Percentiles rank a stretch among this genome's conserved stretches.
phyloP scores from a whole-genome alignment of 2,888 invertebrate species.

The Onchidella celtica region DNA sequence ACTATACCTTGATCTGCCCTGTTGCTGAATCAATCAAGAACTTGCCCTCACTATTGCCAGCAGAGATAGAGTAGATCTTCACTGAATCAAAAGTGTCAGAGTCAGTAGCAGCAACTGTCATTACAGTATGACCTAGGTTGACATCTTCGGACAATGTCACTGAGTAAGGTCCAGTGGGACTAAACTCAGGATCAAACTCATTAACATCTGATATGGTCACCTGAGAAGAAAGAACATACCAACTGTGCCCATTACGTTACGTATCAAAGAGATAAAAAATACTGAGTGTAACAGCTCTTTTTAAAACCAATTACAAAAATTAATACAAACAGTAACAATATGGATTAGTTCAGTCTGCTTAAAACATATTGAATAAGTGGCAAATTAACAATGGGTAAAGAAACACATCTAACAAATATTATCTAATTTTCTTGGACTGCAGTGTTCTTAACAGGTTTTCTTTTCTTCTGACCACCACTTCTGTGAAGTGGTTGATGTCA shows the following conservation, averaged over 20 bases:
- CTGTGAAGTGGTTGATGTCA: too few relatives aligned
- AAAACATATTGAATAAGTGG: too few relatives aligned
- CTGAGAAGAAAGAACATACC: conserved; percentile 87
- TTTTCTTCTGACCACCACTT: too few relatives aligned
- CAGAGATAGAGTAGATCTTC: conserved; percentile 60
- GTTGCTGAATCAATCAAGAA: conserved; percentile 62
- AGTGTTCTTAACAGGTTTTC: too few relatives aligned
- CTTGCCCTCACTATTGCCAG: conserved; percentile 58
- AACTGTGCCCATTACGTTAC: conserved; percentile 95
- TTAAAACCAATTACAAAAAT: neutral
- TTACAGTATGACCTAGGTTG: conserved; percentile 58
- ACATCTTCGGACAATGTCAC: conserved; percentile 54
- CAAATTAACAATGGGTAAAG: too few relatives aligned
- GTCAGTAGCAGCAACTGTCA: conserved; percentile 62
- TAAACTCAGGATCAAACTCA: conserved; percentile 58
- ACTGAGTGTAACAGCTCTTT: conserved; percentile 80
- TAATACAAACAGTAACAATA: neutral
- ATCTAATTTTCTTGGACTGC: neutral
- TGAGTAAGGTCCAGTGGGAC: conserved; percentile 79
- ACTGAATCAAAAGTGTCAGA: conserved; percentile 58
- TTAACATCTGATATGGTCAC: conserved; percentile 61
- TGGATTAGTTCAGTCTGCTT: too few relatives aligned
- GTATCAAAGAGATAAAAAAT: too few relatives aligned
- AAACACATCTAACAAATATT: neutral
- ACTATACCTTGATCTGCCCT: conserved; percentile 61